Evolutionary conservation across 2,113 vertebrate species (phyloP).

Genomic region (Saguinus midas): DNA sequence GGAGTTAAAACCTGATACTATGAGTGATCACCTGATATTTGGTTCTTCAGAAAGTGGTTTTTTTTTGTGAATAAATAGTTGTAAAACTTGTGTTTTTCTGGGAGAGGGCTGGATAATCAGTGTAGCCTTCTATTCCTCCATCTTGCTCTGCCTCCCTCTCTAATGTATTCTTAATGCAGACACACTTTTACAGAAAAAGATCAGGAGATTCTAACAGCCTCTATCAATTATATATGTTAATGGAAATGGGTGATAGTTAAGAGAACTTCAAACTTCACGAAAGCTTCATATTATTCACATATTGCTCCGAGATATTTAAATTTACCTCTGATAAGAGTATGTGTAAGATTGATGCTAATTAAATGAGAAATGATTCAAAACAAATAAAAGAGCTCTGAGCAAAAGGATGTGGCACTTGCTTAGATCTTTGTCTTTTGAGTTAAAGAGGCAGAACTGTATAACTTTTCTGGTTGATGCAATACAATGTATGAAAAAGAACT

Average conservation of each 20-base stretch:
- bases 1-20: no score
- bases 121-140: no score
- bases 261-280: neutral
- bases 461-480: neutral
- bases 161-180: neutral
- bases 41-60: no score
- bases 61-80: no score
- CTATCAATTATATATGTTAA: slow-evolving; percentile 14
- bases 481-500: neutral
- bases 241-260: neutral
- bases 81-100: no score
- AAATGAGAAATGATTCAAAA: neutral
- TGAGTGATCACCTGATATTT: no score
- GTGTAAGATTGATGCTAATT: neutral
- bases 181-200: neutral
- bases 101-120: no score
- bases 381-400: neutral
- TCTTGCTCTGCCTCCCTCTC: neutral
- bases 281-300: slow-evolving; percentile 10
- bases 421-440: neutral
- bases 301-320: neutral
- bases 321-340: neutral
- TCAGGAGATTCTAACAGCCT: neutral
- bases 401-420: neutral
- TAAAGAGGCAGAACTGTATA: neutral